These are phyloP conservation scores for Philaethria dido DNA, from an alignment of 2,888 invertebrate genomes.

Conservation along the genomic window DNA sequence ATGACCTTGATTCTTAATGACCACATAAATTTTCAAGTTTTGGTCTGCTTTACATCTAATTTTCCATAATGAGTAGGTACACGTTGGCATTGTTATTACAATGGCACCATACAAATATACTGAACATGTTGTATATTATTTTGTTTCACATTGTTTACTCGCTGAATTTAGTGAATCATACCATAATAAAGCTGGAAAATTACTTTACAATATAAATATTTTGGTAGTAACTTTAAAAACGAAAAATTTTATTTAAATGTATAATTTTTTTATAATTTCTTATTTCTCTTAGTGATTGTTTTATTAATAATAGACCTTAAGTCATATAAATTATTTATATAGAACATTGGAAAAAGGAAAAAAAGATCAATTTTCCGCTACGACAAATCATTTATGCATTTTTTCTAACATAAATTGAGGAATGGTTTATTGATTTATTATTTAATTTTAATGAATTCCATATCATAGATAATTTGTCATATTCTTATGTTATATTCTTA, in stretches of 20 bases:
- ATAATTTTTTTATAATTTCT: not conserved
- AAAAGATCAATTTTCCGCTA: not conserved
- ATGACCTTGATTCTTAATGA: constrained; percentile 16
- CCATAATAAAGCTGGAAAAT: not conserved
- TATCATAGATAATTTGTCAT: too few species aligned
- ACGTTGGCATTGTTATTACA: constrained; percentile 7
- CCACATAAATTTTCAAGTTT: constrained; percentile 8
- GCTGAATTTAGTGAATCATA: constrained; percentile 7
- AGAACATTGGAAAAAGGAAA: not conserved
- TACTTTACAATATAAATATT: constrained; percentile 4
- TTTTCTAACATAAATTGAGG: not conserved
- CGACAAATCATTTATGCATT: not conserved
- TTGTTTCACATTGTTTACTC: not conserved
- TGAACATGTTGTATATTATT: constrained; percentile 2
- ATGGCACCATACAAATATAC: constrained; percentile 11
- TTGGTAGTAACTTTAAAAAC: not conserved
- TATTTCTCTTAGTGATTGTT: not conserved
- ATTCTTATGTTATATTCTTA: too few species aligned
- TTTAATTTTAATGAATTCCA: too few species aligned
- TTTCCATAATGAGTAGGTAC: not conserved
- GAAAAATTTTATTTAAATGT: not conserved
- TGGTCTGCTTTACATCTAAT: constrained; percentile 24
- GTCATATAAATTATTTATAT: not conserved
- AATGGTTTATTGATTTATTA: too few species aligned
- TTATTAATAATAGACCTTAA: not conserved